Evolutionary conservation across 23 tunicate species (phyloP).

Genomic region (Halocynthia roretzi): DNA sequence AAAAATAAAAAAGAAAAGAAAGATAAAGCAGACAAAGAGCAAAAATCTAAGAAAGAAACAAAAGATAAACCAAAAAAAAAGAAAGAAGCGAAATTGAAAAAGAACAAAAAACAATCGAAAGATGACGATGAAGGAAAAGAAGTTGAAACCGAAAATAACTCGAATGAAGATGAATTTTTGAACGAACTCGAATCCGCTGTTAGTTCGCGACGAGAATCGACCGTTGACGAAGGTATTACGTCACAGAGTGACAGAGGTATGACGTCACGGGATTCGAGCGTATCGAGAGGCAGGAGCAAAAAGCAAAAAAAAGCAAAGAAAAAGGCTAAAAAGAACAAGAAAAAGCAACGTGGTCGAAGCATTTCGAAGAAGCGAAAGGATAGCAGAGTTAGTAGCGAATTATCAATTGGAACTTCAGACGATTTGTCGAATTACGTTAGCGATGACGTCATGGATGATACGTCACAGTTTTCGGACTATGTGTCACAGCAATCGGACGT

Average conservation of each 20-base stretch:
- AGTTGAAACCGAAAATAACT: neutral
- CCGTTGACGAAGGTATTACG: constrained; percentile 1
- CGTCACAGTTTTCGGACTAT: constrained; percentile 2
- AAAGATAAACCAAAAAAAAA: neutral
- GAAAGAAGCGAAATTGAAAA: neutral
- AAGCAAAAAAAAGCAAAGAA: constrained; percentile 12
- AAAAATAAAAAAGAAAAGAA: constrained; percentile 4
- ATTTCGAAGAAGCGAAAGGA: neutral
- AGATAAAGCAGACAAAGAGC: constrained; percentile 6
- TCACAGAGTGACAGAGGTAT: neutral
- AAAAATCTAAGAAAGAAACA: constrained; percentile 1
- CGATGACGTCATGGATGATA: neutral
- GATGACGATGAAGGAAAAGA: constrained; percentile 4
- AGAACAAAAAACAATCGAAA: constrained; percentile 2
- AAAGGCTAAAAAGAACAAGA: neutral
- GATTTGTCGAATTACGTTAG: too few species aligned
- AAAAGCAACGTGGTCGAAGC: neutral
- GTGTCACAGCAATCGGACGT: constrained; percentile 5
- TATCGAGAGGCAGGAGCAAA: constrained; percentile 17
- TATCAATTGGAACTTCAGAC: neutral
- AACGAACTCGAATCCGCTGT: constrained; percentile 5
- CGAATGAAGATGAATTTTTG: neutral
- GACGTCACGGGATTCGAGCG: constrained; percentile 15
- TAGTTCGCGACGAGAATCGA: constrained; percentile 4
- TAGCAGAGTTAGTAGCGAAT: constrained; percentile 1